Conservation (phyloP, 2,888 invertebrate genomes). For the Chymomyza caudatula region DNA sequence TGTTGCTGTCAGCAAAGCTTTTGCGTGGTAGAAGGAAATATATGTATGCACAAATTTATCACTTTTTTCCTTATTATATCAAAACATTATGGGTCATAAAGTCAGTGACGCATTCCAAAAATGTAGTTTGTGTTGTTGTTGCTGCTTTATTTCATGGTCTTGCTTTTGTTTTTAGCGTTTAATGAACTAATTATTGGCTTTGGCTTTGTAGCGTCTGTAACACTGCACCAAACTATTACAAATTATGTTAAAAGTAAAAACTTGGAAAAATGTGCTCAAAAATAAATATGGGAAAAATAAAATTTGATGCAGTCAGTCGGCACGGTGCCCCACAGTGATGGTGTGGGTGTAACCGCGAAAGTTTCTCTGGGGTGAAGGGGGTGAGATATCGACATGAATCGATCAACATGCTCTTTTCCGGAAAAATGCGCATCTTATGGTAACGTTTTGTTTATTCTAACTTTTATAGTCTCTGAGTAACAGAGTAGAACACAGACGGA, state of each 20-base stretch:
- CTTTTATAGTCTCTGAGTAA: too few species aligned
- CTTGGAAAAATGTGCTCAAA: slow-evolving; percentile 19
- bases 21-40: slow-evolving; percentile 40
- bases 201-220: not conserved
- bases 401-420: too few species aligned
- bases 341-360: too few species aligned
- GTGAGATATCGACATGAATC: too few species aligned
- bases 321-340: too few species aligned
- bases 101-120: slow-evolving; percentile 55
- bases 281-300: too few species aligned
- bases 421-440: too few species aligned
- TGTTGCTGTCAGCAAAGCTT: slow-evolving; percentile 9
- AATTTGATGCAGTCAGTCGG: too few species aligned
- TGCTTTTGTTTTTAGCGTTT: not conserved
- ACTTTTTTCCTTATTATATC: slow-evolving; percentile 22
- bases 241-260: slow-evolving; percentile 14
- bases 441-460: too few species aligned
- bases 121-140: slow-evolving; percentile 4
- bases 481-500: too few species aligned
- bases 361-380: too few species aligned
- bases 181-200: not conserved
- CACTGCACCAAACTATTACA: slow-evolving; percentile 5
- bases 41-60: not conserved
- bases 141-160: not conserved
- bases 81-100: slow-evolving; percentile 57